Evolutionary conservation across 2,888 invertebrate species (phyloP), one percentile per base, ranked within the genome.

Genomic region (Pyrochroa serraticornis): DNA sequence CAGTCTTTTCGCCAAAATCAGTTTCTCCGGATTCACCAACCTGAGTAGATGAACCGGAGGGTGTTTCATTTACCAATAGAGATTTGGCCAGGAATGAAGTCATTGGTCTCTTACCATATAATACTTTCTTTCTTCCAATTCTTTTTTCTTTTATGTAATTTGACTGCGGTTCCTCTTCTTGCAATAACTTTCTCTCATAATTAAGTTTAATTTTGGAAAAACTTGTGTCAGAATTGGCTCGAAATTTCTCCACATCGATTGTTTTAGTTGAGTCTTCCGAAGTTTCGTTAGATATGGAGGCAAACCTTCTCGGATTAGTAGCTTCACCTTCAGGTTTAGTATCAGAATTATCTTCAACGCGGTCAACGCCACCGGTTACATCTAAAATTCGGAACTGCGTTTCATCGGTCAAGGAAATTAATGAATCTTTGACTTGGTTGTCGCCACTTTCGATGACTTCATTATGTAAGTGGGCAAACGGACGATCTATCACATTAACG

Each of bases 301-400:
- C 22, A 22, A 22, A 22, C 5, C 22, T 22, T 22, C 22, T 22
- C 5, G 22, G 5, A 22, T 5, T 22, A 22, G 2, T 22, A 59
- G 77, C 75, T 39, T 77, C 77, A 37, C 78, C 77, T 13, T 79
- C 78, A 10, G 77, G 76, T 39, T 77, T 77, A 37, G 78, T 77
- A 13, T 79, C 78, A 10, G 77, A 75, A 60, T 78, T 78, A 71
- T 77, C 77, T 70, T 43, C 44, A 12, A 51, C 8, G 32, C 51
- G 30, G 59, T 62, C 53, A 10, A 71, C 70, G 10, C 72, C 71
- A 6, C 72, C 71, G 14, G 64, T 51, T 3, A 72, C 71, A 49
- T 68, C 61, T 32, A 68, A 49, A 14, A 72, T 72, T 32, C 62
- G 51, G 44, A 71, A 65, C 46, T 58, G 45, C n/a, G 63, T 62